Evolutionary conservation across 2,888 invertebrate genomes (phyloP).

Genomic region (Chrysotoxum bicinctum): DNA sequence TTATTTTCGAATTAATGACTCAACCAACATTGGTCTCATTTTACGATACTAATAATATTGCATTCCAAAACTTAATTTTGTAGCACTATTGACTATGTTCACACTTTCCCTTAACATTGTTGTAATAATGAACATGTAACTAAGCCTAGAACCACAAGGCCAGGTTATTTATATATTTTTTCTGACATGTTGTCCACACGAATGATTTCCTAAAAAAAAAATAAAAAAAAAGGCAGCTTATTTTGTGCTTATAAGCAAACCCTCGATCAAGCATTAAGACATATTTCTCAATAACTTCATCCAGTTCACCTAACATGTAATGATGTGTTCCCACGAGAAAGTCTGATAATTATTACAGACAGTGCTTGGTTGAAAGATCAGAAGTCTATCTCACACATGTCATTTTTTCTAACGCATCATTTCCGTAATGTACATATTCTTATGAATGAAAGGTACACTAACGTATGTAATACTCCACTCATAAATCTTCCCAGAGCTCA

Average conservation of each 20-base stretch:
- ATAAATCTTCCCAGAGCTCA: constrained; percentile 43
- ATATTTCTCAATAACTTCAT: not conserved
- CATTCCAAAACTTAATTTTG: no score
- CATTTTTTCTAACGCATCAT: constrained; percentile 20
- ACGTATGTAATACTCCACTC: not conserved
- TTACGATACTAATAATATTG: no score
- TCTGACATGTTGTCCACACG: no score
- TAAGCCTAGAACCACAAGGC: no score
- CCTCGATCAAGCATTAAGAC: not conserved
- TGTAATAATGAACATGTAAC: no score
- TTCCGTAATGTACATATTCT: not conserved
- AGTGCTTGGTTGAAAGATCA: constrained; percentile 42
- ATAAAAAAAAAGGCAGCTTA: no score
- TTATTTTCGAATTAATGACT: no score
- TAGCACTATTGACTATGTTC: no score
- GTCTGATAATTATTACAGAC: constrained; percentile 22
- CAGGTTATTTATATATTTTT: no score
- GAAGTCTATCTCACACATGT: constrained; percentile 35
- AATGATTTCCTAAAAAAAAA: no score
- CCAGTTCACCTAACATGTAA: not conserved
- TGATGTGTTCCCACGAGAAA: constrained; percentile 8
- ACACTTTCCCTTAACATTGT: no score
- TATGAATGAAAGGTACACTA: not conserved
- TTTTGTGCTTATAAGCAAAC: not conserved
- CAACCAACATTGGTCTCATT: no score